A percentile compares a stretch with the other conserved stretches of the same genome.
Evolutionary conservation across 2,888 invertebrate genomes (phyloP).

Genomic region (Drosophila kanekoi): DNA sequence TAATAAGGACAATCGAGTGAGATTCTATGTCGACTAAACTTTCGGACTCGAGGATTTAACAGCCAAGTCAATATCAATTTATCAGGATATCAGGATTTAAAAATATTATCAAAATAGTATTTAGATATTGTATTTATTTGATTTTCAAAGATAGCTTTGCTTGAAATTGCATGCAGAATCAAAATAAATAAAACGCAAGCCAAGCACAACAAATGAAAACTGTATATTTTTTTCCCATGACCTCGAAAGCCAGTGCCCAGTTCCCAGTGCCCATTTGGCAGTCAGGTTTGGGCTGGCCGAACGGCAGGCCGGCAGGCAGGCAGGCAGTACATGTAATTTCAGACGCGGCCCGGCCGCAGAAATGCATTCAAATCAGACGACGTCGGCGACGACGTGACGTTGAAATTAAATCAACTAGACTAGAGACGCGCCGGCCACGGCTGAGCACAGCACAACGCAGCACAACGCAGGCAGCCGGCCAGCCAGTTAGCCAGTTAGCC

Average conservation of each 20-base stretch:
- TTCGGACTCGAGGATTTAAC: no score
- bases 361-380: slow-evolving; percentile 66
- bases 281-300: slow-evolving; percentile 34
- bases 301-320: no score
- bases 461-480: slow-evolving; percentile 7
- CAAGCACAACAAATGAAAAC: slow-evolving; percentile 42
- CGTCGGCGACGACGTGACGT: slow-evolving; percentile 73
- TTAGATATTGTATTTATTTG: slow-evolving; percentile 19
- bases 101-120: slow-evolving; percentile 8
- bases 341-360: slow-evolving; percentile 55
- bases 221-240: slow-evolving; percentile 78
- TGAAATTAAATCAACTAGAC: slow-evolving; percentile 82
- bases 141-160: slow-evolving; percentile 1
- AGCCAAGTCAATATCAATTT: no score
- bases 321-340: slow-evolving; percentile 69
- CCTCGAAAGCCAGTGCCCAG: slow-evolving; percentile 75
- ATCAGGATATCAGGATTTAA: not conserved
- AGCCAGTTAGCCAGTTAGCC: slow-evolving; percentile 12
- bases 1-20: no score
- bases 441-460: not conserved
- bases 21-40: no score
- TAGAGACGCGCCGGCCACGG: slow-evolving; percentile 57
- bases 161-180: slow-evolving; percentile 58
- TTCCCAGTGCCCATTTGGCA: slow-evolving; percentile 35
- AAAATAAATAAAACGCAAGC: slow-evolving; percentile 59